Conservation (phyloP, 2,888 invertebrate species). For the Calephelis perditalis region DNA sequence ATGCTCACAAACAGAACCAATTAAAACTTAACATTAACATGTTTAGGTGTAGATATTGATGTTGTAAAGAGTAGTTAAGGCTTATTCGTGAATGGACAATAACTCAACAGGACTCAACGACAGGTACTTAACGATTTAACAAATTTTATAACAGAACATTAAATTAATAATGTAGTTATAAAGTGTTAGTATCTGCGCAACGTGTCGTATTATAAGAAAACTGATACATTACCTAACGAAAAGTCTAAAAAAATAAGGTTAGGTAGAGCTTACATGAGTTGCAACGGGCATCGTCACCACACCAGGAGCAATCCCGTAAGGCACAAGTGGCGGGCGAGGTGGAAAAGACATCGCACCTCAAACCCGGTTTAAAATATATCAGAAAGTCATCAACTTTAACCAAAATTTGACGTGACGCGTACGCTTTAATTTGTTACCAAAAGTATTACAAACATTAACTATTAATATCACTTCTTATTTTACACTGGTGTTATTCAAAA, state of each 20-base stretch:
- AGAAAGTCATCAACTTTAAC: conserved; percentile 31
- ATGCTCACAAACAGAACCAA: too few relatives aligned
- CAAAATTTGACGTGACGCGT: conserved; percentile 31
- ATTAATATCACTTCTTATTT: conserved; percentile 12
- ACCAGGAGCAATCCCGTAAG: conserved; percentile 84
- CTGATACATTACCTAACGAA: neutral
- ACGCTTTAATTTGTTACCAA: conserved; percentile 19
- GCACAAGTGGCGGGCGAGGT: conserved; percentile 90
- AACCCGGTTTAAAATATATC: conserved; percentile 23
- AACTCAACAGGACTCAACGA: too few relatives aligned
- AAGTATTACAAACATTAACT: conserved; percentile 1
- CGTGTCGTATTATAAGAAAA: neutral
- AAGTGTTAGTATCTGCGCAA: neutral
- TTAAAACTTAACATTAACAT: too few relatives aligned
- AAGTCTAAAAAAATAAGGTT: conserved; percentile 19
- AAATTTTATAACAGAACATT: too few relatives aligned
- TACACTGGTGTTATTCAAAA: conserved; percentile 4
- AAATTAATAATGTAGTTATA: too few relatives aligned
- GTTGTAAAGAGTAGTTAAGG: too few relatives aligned
- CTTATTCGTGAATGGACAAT: too few relatives aligned
- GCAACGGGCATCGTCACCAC: conserved; percentile 87
- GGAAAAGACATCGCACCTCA: conserved; percentile 88
- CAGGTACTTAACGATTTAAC: too few relatives aligned
- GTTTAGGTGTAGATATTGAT: too few relatives aligned
- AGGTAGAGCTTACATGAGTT: conserved; percentile 81